Conservation (phyloP, 2,888 invertebrate species). For the Andrena trimmerana region DNA sequence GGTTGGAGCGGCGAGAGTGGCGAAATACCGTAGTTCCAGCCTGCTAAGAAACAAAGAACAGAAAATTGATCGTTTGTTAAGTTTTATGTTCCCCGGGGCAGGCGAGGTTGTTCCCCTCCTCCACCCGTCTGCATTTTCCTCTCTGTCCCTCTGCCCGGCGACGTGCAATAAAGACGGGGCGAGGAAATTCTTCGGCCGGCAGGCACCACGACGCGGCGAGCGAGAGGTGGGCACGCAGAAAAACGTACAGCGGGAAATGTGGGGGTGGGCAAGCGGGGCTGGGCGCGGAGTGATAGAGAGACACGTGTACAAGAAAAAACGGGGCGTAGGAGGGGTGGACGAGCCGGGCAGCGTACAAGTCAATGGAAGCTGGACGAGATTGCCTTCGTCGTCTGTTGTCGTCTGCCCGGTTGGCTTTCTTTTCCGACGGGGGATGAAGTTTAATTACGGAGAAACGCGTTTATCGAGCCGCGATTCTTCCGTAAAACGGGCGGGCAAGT, state of each 20-base stretch:
- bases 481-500: background rate
- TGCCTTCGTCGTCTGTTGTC: slow-evolving; percentile 63
- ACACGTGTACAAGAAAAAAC: slow-evolving; percentile 66
- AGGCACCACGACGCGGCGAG: slow-evolving; percentile 37
- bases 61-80: slow-evolving; percentile 84
- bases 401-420: background rate
- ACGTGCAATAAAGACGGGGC: slow-evolving; percentile 77
- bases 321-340: slow-evolving; percentile 27
- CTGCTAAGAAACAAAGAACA: slow-evolving; percentile 81
- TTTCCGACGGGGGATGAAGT: slow-evolving; percentile 56
- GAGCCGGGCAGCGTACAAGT: slow-evolving; percentile 38
- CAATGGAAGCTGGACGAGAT: slow-evolving; percentile 71
- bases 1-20: slow-evolving; percentile 55
- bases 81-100: slow-evolving; percentile 79
- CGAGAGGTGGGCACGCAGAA: slow-evolving; percentile 55
- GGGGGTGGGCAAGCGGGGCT: slow-evolving; percentile 25
- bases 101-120: slow-evolving; percentile 55
- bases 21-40: slow-evolving; percentile 70
- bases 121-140: slow-evolving; percentile 7
- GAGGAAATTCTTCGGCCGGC: slow-evolving; percentile 72
- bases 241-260: slow-evolving; percentile 43
- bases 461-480: slow-evolving; percentile 16
- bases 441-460: slow-evolving; percentile 62
- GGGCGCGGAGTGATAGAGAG: slow-evolving; percentile 56
- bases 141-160: slow-evolving; percentile 29